Evolutionary conservation across 2,113 vertebrate species (phyloP).

Genomic region (Macquaria australasica): DNA sequence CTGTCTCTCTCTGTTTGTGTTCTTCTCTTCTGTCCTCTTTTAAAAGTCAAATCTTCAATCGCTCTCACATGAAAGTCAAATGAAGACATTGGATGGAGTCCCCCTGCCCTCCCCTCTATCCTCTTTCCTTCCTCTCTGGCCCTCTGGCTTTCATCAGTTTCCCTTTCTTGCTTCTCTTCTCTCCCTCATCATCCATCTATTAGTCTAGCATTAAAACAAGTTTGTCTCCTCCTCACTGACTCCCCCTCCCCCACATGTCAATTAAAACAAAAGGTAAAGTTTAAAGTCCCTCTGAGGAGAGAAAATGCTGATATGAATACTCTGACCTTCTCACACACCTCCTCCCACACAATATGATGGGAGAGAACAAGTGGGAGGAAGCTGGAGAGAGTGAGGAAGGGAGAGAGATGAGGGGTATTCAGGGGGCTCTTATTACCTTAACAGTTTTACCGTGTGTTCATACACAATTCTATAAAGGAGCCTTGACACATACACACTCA

Average conservation of each 20-base stretch:
- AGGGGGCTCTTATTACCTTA: conserved; percentile 46
- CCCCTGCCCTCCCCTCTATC: background rate
- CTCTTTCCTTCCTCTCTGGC: background rate
- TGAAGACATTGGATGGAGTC: conserved; percentile 15
- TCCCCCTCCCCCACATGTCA: conserved; percentile 27
- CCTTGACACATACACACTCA: conserved; percentile 27
- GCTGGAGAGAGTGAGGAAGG: background rate
- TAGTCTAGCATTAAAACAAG: background rate
- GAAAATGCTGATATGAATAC: conserved; percentile 60
- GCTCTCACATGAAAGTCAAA: conserved; percentile 58
- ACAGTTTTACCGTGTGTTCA: conserved; percentile 29
- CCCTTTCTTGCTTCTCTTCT: background rate
- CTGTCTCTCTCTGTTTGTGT: conserved; percentile 2
- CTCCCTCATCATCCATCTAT: conserved; percentile 17
- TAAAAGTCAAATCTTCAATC: conserved; percentile 43
- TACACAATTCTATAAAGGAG: conserved; percentile 22
- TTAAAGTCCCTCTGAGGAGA: conserved; percentile 50
- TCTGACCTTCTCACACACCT: conserved; percentile 62
- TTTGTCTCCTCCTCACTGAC: conserved; percentile 2
- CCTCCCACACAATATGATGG: conserved; percentile 19
- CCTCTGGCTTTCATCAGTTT: conserved; percentile 6
- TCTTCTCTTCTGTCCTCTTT: conserved; percentile 18
- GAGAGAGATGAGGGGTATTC: conserved; percentile 16
- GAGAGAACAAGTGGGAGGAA: conserved; percentile 15
- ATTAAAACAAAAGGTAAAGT: conserved; percentile 66